Evolutionary conservation across 2,888 invertebrate genomes (phyloP).

Genomic region (Drosophila dives): DNA sequence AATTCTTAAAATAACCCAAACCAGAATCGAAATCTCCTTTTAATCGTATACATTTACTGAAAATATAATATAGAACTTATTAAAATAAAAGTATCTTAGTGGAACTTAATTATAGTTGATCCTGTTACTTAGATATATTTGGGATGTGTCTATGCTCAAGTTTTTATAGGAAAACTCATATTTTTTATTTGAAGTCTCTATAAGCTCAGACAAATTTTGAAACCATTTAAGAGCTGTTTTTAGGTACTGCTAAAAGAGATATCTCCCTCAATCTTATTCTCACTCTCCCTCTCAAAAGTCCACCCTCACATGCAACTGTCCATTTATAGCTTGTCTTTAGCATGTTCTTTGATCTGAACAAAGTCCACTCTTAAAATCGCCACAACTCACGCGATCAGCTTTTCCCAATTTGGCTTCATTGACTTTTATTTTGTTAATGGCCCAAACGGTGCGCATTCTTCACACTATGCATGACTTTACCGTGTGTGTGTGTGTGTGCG

Average conservation of each 20-base stretch:
- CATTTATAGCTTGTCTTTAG: neutral
- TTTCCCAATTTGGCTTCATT: neutral
- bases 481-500: constrained; percentile 24
- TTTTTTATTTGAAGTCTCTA: neutral
- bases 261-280: neutral
- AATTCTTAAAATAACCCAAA: neutral
- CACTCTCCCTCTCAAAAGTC: neutral
- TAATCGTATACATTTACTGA: too few species aligned
- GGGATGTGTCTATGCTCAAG: neutral
- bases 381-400: constrained; percentile 1
- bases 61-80: neutral
- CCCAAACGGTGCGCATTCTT: neutral
- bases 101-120: neutral
- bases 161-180: neutral
- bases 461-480: neutral
- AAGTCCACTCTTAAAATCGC: neutral
- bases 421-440: neutral
- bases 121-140: neutral
- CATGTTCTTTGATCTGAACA: constrained; percentile 1
- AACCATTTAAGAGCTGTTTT: neutral
- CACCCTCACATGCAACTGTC: neutral
- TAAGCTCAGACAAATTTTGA: neutral
- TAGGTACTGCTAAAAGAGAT: neutral
- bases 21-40: neutral
- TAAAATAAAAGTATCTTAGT: neutral